Evolutionary conservation across 2,888 invertebrate genomes (phyloP).

Genomic region (Cabera pusaria): DNA sequence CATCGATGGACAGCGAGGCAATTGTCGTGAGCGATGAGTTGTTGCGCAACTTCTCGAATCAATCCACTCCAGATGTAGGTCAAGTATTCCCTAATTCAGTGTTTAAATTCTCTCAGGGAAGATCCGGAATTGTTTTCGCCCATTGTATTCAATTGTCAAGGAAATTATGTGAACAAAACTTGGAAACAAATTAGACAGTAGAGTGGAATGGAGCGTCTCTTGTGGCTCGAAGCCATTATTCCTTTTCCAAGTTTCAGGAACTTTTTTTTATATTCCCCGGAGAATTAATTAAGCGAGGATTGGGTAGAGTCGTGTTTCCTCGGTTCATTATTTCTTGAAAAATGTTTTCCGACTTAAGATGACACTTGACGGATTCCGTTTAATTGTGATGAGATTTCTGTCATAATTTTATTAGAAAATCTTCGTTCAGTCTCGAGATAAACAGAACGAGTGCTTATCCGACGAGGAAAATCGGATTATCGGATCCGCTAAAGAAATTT

Average conservation of each 20-base stretch:
- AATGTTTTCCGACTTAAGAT: constrained; percentile 22
- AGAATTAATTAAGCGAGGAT: constrained; percentile 66
- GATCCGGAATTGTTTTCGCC: constrained; percentile 38
- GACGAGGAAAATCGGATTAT: constrained; percentile 19
- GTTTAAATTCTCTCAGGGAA: constrained; percentile 24
- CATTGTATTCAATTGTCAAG: constrained; percentile 58
- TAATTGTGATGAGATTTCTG: constrained; percentile 10
- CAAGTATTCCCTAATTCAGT: constrained; percentile 36
- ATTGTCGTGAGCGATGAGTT: constrained; percentile 36
- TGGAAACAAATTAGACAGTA: constrained; percentile 58
- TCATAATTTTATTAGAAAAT: constrained; percentile 7
- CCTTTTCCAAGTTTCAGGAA: constrained; percentile 51
- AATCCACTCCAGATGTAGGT: constrained; percentile 40
- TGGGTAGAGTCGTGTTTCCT: constrained; percentile 52
- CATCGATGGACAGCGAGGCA: constrained; percentile 35
- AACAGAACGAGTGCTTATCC: constrained; percentile 12
- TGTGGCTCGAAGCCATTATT: constrained; percentile 49
- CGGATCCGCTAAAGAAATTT: constrained; percentile 6
- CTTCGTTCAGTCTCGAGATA: constrained; percentile 2
- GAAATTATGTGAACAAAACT: constrained; percentile 62
- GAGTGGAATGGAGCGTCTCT: constrained; percentile 47
- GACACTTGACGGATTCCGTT: constrained; percentile 12
- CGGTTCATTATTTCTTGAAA: constrained; percentile 46
- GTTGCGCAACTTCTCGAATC: constrained; percentile 43
- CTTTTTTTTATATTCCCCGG: constrained; percentile 53